Evolutionary conservation across 2,797 vertebrate genomes (phyloP).

Genomic region (Antrozous pallidus): DNA sequence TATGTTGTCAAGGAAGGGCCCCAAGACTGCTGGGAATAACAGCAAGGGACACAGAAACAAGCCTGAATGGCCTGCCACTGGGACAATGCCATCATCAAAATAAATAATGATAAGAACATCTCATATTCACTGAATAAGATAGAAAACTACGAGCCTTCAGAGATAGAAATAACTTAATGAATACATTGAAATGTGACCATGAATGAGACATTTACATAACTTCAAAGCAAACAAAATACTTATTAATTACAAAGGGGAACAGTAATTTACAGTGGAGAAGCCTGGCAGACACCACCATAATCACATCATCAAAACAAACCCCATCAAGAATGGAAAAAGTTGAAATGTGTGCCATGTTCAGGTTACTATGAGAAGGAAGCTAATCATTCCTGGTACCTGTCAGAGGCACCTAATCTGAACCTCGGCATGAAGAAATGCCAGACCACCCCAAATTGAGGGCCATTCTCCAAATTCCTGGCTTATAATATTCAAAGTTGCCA

Average conservation of each 20-base stretch:
- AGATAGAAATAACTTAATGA: not conserved
- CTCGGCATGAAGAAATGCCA: not conserved
- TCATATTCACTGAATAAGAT: not conserved
- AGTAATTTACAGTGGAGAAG: not conserved
- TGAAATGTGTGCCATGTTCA: fast-evolving
- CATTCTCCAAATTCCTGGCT: not conserved
- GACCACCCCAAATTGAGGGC: not conserved
- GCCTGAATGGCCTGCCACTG: not conserved
- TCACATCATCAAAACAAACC: not conserved
- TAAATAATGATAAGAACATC: not conserved
- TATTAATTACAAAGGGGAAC: not conserved
- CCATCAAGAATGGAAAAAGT: not conserved
- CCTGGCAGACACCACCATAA: not conserved
- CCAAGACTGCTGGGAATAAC: not conserved
- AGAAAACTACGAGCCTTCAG: not conserved
- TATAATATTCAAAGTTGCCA: not conserved
- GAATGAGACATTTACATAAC: not conserved
- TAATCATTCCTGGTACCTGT: not conserved
- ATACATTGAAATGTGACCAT: not conserved
- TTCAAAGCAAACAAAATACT: not conserved
- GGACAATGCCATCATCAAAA: not conserved
- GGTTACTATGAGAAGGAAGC: not conserved
- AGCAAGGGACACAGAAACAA: not conserved
- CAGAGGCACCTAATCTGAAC: not conserved
- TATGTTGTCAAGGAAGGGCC: not conserved